Base-by-base conservation (phyloP, 2,888 invertebrate genomes). In the Augiades crinisus region DNA sequence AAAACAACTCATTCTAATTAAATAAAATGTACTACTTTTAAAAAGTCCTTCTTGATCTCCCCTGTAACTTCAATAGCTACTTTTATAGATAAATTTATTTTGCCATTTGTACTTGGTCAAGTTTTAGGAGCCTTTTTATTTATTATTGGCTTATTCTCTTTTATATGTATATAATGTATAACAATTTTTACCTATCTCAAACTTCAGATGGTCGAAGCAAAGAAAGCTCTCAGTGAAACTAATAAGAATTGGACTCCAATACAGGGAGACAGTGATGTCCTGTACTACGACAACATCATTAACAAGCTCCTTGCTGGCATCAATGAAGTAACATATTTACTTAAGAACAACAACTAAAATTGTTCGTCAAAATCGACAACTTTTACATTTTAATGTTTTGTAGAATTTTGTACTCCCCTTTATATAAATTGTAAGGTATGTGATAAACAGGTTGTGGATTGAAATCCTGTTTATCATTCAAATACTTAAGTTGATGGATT, bases 141-240 rank as follows among this genome's bases (percentile, higher is more conserved):
- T n/a, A n/a, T n/a, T n/a, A n/a, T n/a, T n/a, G n/a, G n/a, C n/a
- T n/a, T n/a, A n/a, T n/a, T n/a, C n/a, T n/a, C n/a, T n/a, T n/a
- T n/a, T n/a, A n/a, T n/a, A n/a, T 19, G 19, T 4, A 19, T 19
- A 5, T 19, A 19, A 19, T 8, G 8, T 3, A 24, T 8, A 8
- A 24, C 8, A 24, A 7, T 22, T 22, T 4, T 6, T 22, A 6
- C 34, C 5, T 17, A 8, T 7, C 3, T 12, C 6, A 33, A 5
- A 43, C n/a, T 72, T 43, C 71, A 88, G 88, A 77, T 86, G 79
- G 74, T 87, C 10, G 67, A 84, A 64, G 71, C 80, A 1, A 81
- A 81, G 57, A 75, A 74, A 36, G 65, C 72, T 30, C 50, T 84
- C 1, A 70, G 75, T 13, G 76, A 81, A 56, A 53, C 52, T 13